These are phyloP conservation scores for Xanthorhoe spadicearia DNA, from an alignment of 2,888 invertebrate species.

Conservation along the genomic window DNA sequence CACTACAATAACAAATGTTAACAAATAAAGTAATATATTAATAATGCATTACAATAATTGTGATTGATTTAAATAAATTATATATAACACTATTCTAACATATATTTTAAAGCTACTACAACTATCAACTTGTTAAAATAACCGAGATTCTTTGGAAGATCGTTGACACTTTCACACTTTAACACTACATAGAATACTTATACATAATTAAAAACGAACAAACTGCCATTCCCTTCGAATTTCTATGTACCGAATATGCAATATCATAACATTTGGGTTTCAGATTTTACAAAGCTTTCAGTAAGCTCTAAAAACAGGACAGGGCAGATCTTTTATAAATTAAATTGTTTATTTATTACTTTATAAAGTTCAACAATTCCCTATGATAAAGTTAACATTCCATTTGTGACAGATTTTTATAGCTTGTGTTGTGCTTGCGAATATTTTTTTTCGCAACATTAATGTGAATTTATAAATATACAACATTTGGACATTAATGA, in stretches of 20 bases:
- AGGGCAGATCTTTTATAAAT: too few relatives aligned
- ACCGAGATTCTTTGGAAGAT: conserved; percentile 49
- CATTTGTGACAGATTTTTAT: too few relatives aligned
- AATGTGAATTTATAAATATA: too few relatives aligned
- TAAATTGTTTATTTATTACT: too few relatives aligned
- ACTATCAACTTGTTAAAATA: conserved; percentile 24
- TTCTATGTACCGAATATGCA: not conserved
- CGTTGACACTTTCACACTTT: conserved; percentile 44
- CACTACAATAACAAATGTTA: conserved; percentile 3
- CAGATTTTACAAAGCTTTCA: not conserved
- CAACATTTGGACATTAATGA: too few relatives aligned
- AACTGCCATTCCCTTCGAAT: not conserved
- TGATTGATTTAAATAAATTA: conserved; percentile 24
- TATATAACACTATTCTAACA: conserved; percentile 22
- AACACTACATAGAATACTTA: conserved; percentile 41
- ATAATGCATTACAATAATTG: conserved; percentile 7
- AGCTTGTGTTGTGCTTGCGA: too few relatives aligned
- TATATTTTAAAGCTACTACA: conserved; percentile 33
- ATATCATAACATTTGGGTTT: not conserved
- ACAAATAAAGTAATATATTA: conserved; percentile 7
- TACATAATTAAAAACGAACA: conserved; percentile 18
- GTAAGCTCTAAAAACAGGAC: too few relatives aligned
- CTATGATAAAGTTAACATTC: too few relatives aligned
- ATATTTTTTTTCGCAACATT: too few relatives aligned
- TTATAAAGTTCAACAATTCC: too few relatives aligned